Evolutionary conservation across 2,113 vertebrate genomes (phyloP), one percentile per base, ranked within the genome.

Genomic region (Anolis sagrei): DNA sequence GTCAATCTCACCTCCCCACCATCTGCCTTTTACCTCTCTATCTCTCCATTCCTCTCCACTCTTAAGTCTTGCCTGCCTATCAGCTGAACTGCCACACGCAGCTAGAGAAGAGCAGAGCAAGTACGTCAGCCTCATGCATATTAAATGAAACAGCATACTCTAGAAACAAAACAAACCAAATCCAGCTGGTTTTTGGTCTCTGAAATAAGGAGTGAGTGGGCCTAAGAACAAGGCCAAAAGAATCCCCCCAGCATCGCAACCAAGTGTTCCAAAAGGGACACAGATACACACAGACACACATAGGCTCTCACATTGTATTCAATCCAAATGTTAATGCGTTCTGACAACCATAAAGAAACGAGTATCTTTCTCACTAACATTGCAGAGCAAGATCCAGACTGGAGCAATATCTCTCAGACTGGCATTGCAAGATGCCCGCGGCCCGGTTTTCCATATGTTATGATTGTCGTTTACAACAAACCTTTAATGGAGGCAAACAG

Each of bases 171-270:
- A 66, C 84, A 81, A 51, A 58, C 69, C 18, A 11, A 48, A 21
- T 51, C 77, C 84, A 66, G 78, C 79, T 75, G 78, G 69, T 8
- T 73, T 86, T 64, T 51, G 39, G 61, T 36, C 79, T 75, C 34
- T n/a, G 16, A 78, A 64, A 66, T 64, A 49, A 80, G 58, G 34
- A 58, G 36, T 74, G 69, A 81, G 29, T 36, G 84, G n/a, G 27
- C 29, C 68, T 16, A 21, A 23, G 75, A 78, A 84, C n/a, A 54
- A 69, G 69, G 49, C 25, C 25, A 34, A 27, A 11, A 44, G 54
- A 48, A 48, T n/a, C 34, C 68, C 66, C 25, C 25, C 27, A 25
- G 9, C 29, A 16, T 23, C 72, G 39, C 5, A 1, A 34, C 4
- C 70, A 7, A 29, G 51, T 36, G 64, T 74, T 34, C 84, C 10